These are phyloP conservation scores for Eupithecia inturbata DNA, from an alignment of 2,888 invertebrate genomes.

Conservation along the genomic window DNA sequence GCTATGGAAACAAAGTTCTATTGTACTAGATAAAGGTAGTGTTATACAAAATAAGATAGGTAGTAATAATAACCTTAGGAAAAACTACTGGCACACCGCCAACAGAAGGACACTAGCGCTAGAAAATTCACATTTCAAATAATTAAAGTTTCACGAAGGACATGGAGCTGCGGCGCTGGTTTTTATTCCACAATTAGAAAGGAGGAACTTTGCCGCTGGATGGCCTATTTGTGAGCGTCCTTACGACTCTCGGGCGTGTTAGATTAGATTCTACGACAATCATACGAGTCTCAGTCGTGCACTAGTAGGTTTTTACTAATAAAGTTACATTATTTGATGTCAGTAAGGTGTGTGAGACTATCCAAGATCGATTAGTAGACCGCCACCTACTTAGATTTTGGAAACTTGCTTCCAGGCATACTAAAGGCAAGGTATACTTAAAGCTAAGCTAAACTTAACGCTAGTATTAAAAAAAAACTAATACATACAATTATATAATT, in stretches of 20 bases:
- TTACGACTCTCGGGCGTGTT: constrained; percentile 1
- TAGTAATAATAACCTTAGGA: no score
- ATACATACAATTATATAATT: no score
- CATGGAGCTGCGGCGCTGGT: constrained; percentile 32
- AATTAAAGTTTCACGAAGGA: constrained; percentile 54
- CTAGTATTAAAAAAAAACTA: no score
- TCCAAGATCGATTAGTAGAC: not conserved
- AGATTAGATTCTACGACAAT: not conserved
- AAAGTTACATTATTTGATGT: not conserved
- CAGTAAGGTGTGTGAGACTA: not conserved
- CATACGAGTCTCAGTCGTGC: not conserved
- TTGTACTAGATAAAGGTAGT: no score
- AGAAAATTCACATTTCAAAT: constrained; percentile 59
- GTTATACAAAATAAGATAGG: no score
- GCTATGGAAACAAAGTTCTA: no score
- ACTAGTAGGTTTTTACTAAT: not conserved
- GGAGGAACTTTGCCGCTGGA: constrained; percentile 7
- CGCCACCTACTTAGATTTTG: no score
- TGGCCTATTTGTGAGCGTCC: constrained; percentile 15
- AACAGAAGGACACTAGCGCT: constrained; percentile 24
- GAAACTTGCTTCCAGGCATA: no score
- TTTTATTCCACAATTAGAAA: constrained; percentile 43
- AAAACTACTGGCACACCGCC: no score
- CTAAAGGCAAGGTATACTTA: no score
- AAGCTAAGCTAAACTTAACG: no score